These are phyloP conservation scores for Trididemnum miniatum DNA, from an alignment of 23 tunicate species.

Conservation along the genomic window DNA sequence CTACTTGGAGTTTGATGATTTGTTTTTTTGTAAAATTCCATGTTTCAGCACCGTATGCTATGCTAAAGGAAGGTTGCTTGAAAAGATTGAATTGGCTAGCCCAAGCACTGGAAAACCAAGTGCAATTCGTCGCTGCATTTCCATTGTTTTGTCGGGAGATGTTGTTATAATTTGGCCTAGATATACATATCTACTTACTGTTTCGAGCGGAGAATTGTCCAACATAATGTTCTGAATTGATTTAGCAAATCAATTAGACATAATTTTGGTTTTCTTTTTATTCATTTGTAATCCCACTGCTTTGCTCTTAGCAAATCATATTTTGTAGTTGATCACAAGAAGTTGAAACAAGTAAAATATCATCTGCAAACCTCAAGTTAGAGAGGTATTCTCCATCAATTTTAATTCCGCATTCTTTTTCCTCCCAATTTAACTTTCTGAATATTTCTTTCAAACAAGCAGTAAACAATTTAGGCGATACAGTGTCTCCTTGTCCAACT, in stretches of 20 bases:
- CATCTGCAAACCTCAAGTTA: slow-evolving; percentile 11
- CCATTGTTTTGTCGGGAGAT: slow-evolving; percentile 31
- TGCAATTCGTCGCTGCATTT: slow-evolving; percentile 29
- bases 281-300: neutral
- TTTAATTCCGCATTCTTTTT: neutral
- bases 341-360: neutral
- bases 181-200: neutral
- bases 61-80: slow-evolving; percentile 6
- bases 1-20: neutral
- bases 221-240: neutral
- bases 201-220: neutral
- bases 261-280: neutral
- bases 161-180: slow-evolving; percentile 31
- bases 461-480: neutral
- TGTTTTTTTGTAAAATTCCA: slow-evolving; percentile 7
- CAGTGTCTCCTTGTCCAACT: slow-evolving; percentile 13
- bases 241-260: neutral
- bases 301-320: neutral
- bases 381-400: slow-evolving; percentile 8
- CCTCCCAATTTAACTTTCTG: neutral
- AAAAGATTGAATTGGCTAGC: neutral
- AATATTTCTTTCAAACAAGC: slow-evolving; percentile 1
- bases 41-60: neutral
- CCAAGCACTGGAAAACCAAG: neutral
- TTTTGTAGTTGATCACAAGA: slow-evolving; percentile 1